Conservation (phyloP, 2,113 vertebrate genomes). For the Rhegmatorhina hoffmannsi region DNA sequence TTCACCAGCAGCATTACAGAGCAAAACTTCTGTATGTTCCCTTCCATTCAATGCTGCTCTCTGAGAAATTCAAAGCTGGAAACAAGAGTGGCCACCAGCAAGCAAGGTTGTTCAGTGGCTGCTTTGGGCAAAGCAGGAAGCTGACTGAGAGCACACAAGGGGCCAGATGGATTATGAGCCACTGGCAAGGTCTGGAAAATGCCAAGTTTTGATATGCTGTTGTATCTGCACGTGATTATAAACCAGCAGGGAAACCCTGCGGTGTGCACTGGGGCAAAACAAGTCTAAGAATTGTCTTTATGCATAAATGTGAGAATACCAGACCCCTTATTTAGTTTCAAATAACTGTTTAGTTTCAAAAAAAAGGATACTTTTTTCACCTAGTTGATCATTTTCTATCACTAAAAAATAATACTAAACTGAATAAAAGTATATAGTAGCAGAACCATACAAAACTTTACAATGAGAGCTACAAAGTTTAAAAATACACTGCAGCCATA, state of each 20-base stretch:
- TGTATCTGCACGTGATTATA: not conserved
- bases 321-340: not conserved
- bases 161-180: not conserved
- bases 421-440: not conserved
- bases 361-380: not conserved
- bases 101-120: not conserved
- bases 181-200: not conserved
- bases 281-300: not conserved
- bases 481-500: not conserved
- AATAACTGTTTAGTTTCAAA: not conserved
- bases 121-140: not conserved
- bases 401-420: not conserved
- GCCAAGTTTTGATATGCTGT: not conserved
- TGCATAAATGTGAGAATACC: not conserved
- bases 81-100: not conserved
- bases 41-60: not conserved
- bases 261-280: not conserved
- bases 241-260: not conserved
- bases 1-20: not conserved
- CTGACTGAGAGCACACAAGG: not conserved
- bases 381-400: not conserved
- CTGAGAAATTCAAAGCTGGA: not conserved
- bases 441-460: not conserved
- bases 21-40: not conserved
- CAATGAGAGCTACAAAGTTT: not conserved